Base-by-base conservation (phyloP, 2,797 vertebrate species). In the Betta splendens region DNA sequence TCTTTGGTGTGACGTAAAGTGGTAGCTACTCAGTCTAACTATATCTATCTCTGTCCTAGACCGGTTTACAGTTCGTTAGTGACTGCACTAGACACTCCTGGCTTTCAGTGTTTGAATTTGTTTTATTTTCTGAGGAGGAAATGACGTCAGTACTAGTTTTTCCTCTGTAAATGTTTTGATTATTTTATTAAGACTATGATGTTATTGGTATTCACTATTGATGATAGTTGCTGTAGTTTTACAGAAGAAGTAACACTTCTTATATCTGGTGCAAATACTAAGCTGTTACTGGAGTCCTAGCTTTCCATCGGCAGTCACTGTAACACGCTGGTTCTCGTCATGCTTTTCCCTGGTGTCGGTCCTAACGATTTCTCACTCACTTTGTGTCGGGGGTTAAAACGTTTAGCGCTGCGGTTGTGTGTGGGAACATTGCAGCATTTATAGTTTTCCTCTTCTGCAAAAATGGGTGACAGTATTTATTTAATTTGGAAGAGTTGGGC, bases 31-130 rank as follows among this genome's bases (percentile, higher is more conserved):
- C 77, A 93, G 93, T 94, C 92, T 94, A 92, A 95, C 94, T 94
- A 78, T 86, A 81, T 80, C 61, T 86, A 76, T 93, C 92, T 86
- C 93, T 94, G 93, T 94, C 90, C 89, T 96, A 96, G 95, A 94
- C 92, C 83, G 81, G 94, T 95, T 96, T 95, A 96, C 94, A 95
- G 92, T 94, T 92, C 94, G 93, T 92, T 94, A 92, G 92, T 93
- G 93, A 94, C 95, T 95, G 95, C 95, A 94, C 93, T 96, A 98
- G 94, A 91, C 91, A 88, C 72, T 94, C 88, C 85, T 45, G 47
- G 81, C 77, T 81, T 77, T 74, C 77, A 54, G 39, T 64, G 83
- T 75, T 80, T 58, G 50, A 57, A 65, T 78, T 78, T 68, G 18
- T 90, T 91, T 93, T 82, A 82, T 93, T 92, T 94, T 92, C 92